Base-by-base conservation (phyloP, 2,113 vertebrate genomes). In the Rhadina sibilatrix region DNA sequence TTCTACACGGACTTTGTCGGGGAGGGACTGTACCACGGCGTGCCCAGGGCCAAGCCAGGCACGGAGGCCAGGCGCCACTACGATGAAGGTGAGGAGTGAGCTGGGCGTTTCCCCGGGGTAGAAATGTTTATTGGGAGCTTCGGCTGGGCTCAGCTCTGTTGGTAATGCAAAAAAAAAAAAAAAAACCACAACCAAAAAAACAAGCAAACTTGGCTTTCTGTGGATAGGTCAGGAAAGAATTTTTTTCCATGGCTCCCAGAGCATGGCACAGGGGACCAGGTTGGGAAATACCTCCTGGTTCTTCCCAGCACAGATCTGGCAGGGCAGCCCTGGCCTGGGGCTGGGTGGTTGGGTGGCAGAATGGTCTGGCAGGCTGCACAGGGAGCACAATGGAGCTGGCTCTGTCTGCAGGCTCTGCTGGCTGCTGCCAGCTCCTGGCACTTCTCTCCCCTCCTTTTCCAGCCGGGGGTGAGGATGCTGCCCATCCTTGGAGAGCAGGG, bases 1-100 rank as follows among this genome's bases (percentile, higher is more conserved):
- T 99, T 99, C 94, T 99, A 99, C 96, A 99, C 99, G 0, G 99
- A 99, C 81, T 99, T 99, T 1, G 96, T 99, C 5, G 99, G 99
- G 1, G 98, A 99, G 78, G 98, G 98, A 38, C 97, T 99, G 24
- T 99, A 99, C 97, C 96, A 98, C 0, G 99, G 99, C 0, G 92
- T 98, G n/a, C 98, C 99, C 75, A 94, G 98, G 52, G 99, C 98
- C 22, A 89, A 97, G 75, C 98, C 98, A 0, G 99, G 98, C 81
- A 98, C 98, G 0, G 97, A 97, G 50, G 98, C 98, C 93, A 98
- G 98, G 52, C 98, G 97, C 15, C 98, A 88, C 78, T 99, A 99
- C 1, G 99, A 99, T 15, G 98, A 99, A 98, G 99, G 99, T 99
- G 90, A 98, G 82, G 4, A 65, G 64, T 0, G 23, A 38, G 35